Conservation (phyloP, 2,113 vertebrate genomes). For the Indicator maculatus region DNA sequence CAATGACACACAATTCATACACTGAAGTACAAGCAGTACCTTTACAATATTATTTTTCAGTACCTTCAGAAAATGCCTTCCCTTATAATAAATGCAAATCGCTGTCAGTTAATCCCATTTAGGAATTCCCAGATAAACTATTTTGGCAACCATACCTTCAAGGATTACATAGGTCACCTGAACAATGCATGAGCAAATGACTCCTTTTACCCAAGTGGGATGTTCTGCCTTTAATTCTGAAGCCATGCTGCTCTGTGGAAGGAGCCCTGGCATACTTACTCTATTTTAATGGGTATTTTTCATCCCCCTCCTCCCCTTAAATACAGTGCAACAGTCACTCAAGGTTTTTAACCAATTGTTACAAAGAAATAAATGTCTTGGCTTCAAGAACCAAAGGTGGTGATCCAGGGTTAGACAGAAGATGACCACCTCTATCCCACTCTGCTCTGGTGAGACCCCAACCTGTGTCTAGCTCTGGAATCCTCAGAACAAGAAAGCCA, state of each 20-base stretch:
- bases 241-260: fast-evolving
- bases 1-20: fast-evolving
- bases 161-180: neutral
- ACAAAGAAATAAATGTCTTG: neutral
- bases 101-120: neutral
- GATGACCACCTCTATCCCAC: neutral
- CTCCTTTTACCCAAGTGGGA: neutral
- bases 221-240: neutral
- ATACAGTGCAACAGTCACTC: neutral
- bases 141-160: neutral
- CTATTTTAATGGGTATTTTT: neutral
- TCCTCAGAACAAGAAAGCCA: no score
- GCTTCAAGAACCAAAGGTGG: neutral
- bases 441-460: no score
- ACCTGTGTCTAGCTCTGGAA: no score
- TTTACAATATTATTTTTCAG: neutral
- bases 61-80: neutral
- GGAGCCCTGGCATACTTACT: neutral
- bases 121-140: neutral
- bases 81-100: neutral
- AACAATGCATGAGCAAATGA: fast-evolving
- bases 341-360: neutral
- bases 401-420: neutral
- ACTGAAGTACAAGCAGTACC: neutral
- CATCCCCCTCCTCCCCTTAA: neutral